phyloP scores from a whole-genome alignment of 2,113 vertebrate genomes.

The Campylomormyrus tamandua region DNA sequence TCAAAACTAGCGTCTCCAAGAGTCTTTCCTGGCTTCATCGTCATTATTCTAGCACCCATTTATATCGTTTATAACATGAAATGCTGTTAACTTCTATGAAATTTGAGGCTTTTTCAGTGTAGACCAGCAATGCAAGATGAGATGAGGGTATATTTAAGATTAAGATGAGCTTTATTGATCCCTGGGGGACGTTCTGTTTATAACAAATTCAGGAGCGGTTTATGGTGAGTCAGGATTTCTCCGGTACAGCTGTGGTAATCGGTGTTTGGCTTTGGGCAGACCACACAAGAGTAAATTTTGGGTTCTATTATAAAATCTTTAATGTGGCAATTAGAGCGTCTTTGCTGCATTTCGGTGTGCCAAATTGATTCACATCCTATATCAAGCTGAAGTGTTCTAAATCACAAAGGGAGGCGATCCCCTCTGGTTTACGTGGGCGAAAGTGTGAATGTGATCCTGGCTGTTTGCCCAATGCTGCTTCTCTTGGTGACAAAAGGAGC shows the following conservation, averaged over 20 bases:
- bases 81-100: neutral
- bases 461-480: neutral
- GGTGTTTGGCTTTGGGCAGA: conserved; percentile 16
- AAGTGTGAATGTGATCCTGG: conserved; percentile 2
- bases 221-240: neutral
- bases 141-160: neutral
- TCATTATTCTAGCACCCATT: neutral
- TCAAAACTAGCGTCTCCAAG: neutral
- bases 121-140: neutral
- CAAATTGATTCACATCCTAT: conserved; percentile 22
- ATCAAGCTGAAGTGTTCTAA: neutral
- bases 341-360: neutral
- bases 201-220: neutral
- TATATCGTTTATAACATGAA: neutral
- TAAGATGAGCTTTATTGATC: neutral
- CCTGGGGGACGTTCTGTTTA: neutral
- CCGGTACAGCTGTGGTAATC: neutral
- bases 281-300: neutral
- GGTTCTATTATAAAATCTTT: conserved; percentile 11
- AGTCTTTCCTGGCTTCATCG: neutral
- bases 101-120: neutral
- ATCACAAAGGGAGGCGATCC: conserved; percentile 1
- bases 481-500: neutral
- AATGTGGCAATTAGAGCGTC: conserved; percentile 14
- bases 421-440: neutral